Conservation (phyloP, 2,113 vertebrate genomes). For the Lipophrys pholis region DNA sequence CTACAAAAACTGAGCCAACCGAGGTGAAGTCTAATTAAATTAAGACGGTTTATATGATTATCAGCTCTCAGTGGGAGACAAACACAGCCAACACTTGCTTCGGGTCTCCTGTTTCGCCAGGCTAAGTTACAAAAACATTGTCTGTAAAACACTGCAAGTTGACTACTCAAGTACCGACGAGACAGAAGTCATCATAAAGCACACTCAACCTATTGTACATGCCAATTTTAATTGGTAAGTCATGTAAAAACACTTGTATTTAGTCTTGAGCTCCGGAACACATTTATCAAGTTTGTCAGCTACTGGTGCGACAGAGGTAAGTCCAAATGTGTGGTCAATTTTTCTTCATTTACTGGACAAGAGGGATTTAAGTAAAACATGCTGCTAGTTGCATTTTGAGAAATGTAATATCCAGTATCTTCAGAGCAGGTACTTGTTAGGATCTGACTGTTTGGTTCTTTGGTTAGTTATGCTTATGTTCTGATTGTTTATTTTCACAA, state of each 20-base stretch:
- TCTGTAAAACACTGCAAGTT: conserved; percentile 4
- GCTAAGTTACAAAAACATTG: conserved; percentile 24
- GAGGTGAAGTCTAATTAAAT: conserved; percentile 70
- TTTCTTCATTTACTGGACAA: too few relatives aligned
- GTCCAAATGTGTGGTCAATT: too few relatives aligned
- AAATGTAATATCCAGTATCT: not conserved
- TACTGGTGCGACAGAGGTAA: too few relatives aligned
- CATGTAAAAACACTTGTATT: not conserved
- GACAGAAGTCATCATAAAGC: not conserved
- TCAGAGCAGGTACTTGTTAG: not conserved
- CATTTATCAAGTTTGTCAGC: not conserved
- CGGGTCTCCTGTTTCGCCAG: conserved; percentile 19
- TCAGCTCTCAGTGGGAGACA: conserved; percentile 40
- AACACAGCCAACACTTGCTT: conserved; percentile 33
- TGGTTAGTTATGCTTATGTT: too few relatives aligned
- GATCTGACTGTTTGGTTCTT: not conserved
- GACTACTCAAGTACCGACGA: not conserved
- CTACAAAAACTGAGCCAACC: conserved; percentile 46
- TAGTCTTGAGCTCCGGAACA: not conserved
- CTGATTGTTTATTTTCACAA: too few relatives aligned
- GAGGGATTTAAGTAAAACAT: not conserved
- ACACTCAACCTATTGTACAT: not conserved
- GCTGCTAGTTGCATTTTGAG: not conserved
- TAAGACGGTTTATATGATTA: conserved; percentile 69
- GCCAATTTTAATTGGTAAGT: not conserved